phyloP scores from a whole-genome alignment of 2,888 invertebrate genomes.

The Orgyia antiqua region DNA sequence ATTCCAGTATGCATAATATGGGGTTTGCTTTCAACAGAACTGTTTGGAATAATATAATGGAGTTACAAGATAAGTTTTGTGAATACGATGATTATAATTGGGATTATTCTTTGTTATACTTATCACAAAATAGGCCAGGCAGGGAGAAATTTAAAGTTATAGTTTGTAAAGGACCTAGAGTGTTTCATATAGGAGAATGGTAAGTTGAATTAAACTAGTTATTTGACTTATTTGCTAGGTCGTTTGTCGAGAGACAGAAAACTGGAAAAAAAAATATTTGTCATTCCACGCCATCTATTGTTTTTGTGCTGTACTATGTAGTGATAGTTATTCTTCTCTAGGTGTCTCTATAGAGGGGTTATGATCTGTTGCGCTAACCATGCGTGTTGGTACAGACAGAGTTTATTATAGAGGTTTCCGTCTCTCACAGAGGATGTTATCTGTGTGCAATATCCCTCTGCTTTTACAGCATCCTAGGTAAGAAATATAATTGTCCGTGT shows the following conservation, averaged over 20 bases:
- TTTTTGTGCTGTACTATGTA: neutral
- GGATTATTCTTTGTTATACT: conserved; percentile 97
- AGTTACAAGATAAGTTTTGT: conserved; percentile 92
- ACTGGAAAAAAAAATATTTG: too few species aligned
- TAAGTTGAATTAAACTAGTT: conserved; percentile 78
- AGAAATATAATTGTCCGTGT: too few species aligned
- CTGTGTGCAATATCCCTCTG: too few species aligned
- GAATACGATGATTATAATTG: conserved; percentile 99
- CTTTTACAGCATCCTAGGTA: too few species aligned
- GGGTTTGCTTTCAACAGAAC: conserved; percentile 96
- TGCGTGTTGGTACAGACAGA: too few species aligned
- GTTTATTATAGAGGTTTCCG: too few species aligned
- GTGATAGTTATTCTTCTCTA: too few species aligned
- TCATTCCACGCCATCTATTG: neutral
- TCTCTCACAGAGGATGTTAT: too few species aligned
- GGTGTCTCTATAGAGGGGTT: too few species aligned
- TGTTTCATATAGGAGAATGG: conserved; percentile 99
- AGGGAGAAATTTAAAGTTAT: conserved; percentile 88
- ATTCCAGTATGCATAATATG: conserved; percentile 99
- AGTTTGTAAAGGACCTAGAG: conserved; percentile 94
- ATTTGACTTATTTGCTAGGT: too few species aligned
- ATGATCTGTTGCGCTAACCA: too few species aligned
- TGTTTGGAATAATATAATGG: conserved; percentile 91
- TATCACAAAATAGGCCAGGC: conserved; percentile 89
- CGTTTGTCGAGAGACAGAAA: too few species aligned